Conservation (phyloP, 2,797 vertebrate species). For the Cryptoblepharus egeriae region DNA sequence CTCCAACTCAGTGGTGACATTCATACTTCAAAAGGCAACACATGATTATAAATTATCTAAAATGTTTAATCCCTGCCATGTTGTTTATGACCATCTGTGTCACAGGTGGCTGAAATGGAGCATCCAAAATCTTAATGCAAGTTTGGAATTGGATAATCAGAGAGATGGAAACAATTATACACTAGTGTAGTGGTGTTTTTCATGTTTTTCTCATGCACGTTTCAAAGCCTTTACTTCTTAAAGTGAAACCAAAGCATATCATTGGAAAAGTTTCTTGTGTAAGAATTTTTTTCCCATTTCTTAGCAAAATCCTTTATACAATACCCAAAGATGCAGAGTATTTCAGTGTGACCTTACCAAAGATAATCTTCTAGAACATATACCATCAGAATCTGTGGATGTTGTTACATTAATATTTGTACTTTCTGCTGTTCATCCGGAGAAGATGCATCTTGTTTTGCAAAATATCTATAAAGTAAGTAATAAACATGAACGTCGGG, state of each 20-base stretch:
- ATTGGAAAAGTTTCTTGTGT: conserved; percentile 14
- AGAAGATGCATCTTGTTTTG: conserved; percentile 90
- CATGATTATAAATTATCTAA: background rate
- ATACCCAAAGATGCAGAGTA: conserved; percentile 83
- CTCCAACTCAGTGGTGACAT: background rate
- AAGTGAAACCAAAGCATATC: background rate
- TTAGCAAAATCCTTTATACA: conserved; percentile 88
- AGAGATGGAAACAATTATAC: background rate
- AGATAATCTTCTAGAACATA: conserved; percentile 83
- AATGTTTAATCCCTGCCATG: background rate
- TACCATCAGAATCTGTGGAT: conserved; percentile 86
- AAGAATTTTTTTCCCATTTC: conserved; percentile 37
- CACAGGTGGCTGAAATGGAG: background rate
- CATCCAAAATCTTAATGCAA: background rate
- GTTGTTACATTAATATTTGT: conserved; percentile 91
- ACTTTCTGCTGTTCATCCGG: conserved; percentile 92
- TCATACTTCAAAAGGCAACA: background rate
- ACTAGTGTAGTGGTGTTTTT: background rate
- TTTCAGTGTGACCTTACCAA: conserved; percentile 95
- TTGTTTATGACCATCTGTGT: background rate
- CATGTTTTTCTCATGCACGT: background rate
- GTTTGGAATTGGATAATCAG: background rate
- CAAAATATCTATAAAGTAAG: conserved; percentile 89
- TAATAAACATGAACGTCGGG: background rate
- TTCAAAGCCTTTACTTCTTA: background rate